phyloP scores from a whole-genome alignment of 2,888 invertebrate genomes.

The Helicoverpa assulta region DNA sequence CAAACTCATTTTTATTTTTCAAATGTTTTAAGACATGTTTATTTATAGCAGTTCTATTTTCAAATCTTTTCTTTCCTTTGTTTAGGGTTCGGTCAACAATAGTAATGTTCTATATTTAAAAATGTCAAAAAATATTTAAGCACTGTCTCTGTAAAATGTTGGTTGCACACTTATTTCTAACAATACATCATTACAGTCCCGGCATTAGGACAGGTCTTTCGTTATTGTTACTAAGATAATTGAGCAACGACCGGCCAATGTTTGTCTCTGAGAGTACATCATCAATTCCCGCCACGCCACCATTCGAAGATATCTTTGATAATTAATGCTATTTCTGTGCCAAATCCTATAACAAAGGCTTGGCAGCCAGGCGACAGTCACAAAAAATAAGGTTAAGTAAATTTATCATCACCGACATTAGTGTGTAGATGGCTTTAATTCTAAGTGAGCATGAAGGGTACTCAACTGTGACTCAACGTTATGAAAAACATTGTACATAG shows the following conservation, averaged over 20 bases:
- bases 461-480: neutral
- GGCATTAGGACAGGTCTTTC: constrained; percentile 43
- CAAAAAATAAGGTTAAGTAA: constrained; percentile 56
- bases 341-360: constrained; percentile 58
- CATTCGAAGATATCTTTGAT: constrained; percentile 42
- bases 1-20: neutral
- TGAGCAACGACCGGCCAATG: constrained; percentile 38
- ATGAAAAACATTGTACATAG: constrained; percentile 10
- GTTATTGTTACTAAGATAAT: constrained; percentile 46
- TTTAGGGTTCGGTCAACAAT: too few relatives aligned
- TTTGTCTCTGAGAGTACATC: constrained; percentile 39
- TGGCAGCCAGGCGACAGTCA: constrained; percentile 34
- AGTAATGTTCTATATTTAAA: too few relatives aligned
- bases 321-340: constrained; percentile 58
- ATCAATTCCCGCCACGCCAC: constrained; percentile 51
- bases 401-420: constrained; percentile 47
- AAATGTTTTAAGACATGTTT: too few relatives aligned
- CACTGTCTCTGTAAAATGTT: neutral
- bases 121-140: neutral
- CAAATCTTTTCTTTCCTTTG: neutral
- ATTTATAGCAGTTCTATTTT: too few relatives aligned
- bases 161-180: constrained; percentile 1
- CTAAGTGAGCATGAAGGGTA: constrained; percentile 13
- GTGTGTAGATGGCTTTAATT: constrained; percentile 41
- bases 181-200: constrained; percentile 23